These are phyloP conservation scores for Colostygia pectinataria DNA, from an alignment of 2,888 invertebrate genomes.

Conservation along the genomic window DNA sequence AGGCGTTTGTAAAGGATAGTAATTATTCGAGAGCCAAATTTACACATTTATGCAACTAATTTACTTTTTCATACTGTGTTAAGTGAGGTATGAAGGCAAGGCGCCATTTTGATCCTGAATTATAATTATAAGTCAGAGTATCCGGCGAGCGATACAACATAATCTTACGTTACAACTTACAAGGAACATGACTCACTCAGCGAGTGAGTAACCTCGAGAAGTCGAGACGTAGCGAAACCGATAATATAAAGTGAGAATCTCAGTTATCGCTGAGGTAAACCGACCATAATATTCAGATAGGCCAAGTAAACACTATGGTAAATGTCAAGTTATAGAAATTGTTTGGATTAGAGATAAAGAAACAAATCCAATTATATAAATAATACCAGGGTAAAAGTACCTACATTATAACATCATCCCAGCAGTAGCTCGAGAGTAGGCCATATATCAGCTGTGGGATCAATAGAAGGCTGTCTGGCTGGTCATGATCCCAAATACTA, in stretches of 20 bases:
- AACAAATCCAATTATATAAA: not conserved
- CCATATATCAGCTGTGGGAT: too few relatives aligned
- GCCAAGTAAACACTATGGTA: conserved; percentile 37
- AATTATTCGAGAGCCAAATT: conserved; percentile 7
- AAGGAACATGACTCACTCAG: conserved; percentile 57
- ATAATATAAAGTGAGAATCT: conserved; percentile 27
- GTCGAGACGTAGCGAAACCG: conserved; percentile 38
- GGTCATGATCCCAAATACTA: too few relatives aligned
- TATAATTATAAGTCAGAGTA: conserved; percentile 35
- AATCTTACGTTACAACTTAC: conserved; percentile 39
- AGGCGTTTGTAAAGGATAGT: conserved; percentile 12
- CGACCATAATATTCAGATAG: conserved; percentile 34
- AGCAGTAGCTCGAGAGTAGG: too few relatives aligned
- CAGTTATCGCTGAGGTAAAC: conserved; percentile 31
- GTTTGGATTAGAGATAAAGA: not conserved
- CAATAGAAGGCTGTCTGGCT: too few relatives aligned
- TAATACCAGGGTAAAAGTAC: too few relatives aligned
- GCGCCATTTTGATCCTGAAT: conserved; percentile 27
- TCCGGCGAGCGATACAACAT: conserved; percentile 61
- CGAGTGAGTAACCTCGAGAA: conserved; percentile 51
- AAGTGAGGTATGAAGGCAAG: conserved; percentile 6
- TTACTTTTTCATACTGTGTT: not conserved
- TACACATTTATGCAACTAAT: not conserved
- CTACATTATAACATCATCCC: too few relatives aligned
- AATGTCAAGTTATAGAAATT: not conserved